Evolutionary conservation across 2,113 vertebrate genomes (phyloP), one percentile per base, ranked within the genome.

Genomic region (Prietella phreatophila): DNA sequence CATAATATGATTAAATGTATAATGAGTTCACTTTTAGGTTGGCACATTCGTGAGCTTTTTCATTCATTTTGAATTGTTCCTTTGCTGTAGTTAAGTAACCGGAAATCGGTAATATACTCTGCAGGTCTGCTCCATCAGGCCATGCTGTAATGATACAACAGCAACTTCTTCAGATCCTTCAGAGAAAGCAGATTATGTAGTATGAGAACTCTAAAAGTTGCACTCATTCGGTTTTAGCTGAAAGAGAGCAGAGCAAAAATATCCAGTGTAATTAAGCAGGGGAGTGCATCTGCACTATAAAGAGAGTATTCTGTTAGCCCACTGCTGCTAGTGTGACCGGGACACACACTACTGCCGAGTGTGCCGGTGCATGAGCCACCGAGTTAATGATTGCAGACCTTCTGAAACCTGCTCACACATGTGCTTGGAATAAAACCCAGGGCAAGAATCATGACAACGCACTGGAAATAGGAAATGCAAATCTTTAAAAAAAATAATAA

Each of bases 251-350:
- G 76, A 69, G 47, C 47, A 1, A 50, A 88, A 65, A 79, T 73
- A 75, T 82, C 50, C 33, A 75, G 76, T 78, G 39, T 78, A 83
- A 89, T 91, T 87, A 89, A 82, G 82, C 3, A 58, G 10, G n/a
- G n/a, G 50, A 61, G 71, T 67, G 15, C 65, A 75, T 85, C 63
- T 61, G 75, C 58, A 2, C 63, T 15, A 42, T 56, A 81, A 89
- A 47, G 83, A 83, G 50, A 8, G 60, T 33, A n/a, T 55, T 69
- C 82, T 89, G 85, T 85, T 69, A 88, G 86, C 30, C 86, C 50
- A 73, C 86, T 14, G 20, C n/a, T 78, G 71, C 55, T 25, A 67
- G 50, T 56, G 67, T 36, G 56, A 63, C 53, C 76, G 60, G 9
- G 53, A 75, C 27, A 83, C 27, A 79, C 30, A 65, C 60, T 78